Conservation (phyloP, 2,888 invertebrate genomes). For the Oligia fasciuncula region DNA sequence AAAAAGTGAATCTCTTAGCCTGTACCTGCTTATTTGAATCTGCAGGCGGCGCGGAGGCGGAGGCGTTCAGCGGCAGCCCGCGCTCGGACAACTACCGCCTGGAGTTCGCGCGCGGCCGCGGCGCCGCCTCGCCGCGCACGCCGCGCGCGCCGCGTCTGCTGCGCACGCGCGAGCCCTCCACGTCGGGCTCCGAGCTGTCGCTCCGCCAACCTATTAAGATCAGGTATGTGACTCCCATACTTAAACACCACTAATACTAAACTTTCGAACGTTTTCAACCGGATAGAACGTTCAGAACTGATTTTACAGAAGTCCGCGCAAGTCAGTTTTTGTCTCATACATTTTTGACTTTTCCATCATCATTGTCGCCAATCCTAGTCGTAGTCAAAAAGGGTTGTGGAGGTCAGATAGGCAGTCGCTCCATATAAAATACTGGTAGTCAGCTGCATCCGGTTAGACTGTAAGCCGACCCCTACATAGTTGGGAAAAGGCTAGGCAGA, state of each 20-base stretch:
- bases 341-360: not conserved
- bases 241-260: not conserved
- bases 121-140: slow-evolving; percentile 81
- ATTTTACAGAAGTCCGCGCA: not conserved
- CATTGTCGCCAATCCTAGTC: no score
- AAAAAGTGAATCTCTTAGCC: not conserved
- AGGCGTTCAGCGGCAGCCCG: slow-evolving; percentile 86
- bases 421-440: no score
- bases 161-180: slow-evolving; percentile 80
- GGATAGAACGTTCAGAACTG: not conserved
- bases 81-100: slow-evolving; percentile 92
- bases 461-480: no score
- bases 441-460: no score
- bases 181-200: slow-evolving; percentile 86
- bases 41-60: slow-evolving; percentile 73
- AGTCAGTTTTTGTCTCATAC: not conserved
- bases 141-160: slow-evolving; percentile 84
- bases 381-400: no score
- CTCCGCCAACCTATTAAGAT: slow-evolving; percentile 84
- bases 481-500: no score
- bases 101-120: slow-evolving; percentile 93
- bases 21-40: fast-evolving
- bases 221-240: slow-evolving; percentile 72
- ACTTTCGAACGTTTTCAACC: not conserved
- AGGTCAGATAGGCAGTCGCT: no score